phyloP scores from a whole-genome alignment of 2,797 vertebrate species.

The Darevskia mixta region DNA sequence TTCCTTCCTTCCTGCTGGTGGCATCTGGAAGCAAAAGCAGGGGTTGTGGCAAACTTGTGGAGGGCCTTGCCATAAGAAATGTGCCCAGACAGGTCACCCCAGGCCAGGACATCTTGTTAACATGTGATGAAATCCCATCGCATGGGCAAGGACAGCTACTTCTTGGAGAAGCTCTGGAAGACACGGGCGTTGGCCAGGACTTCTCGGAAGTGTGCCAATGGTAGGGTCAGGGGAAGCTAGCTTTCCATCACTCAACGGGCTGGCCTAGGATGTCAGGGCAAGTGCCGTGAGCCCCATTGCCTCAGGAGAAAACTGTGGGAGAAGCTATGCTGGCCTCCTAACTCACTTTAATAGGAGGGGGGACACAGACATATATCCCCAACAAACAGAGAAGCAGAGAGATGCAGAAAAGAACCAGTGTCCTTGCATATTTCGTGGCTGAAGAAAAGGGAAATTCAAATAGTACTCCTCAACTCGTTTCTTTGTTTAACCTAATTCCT shows the following conservation, averaged over 20 bases:
- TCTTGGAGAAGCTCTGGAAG: background rate
- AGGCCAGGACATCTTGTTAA: conserved; percentile 6
- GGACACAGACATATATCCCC: background rate
- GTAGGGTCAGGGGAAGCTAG: background rate
- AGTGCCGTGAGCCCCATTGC: background rate
- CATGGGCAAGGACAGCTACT: background rate
- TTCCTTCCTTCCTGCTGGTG: background rate
- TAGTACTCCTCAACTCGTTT: background rate
- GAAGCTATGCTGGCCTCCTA: background rate
- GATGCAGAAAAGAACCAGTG: background rate
- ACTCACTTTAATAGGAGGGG: background rate
- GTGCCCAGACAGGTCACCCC: background rate
- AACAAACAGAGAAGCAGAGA: background rate
- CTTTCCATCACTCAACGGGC: background rate
- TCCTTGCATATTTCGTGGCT: background rate
- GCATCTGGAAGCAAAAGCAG: background rate
- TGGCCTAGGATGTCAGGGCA: background rate
- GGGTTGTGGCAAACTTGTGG: background rate
- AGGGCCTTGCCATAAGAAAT: background rate
- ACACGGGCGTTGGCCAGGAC: background rate
- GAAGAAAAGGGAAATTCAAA: background rate
- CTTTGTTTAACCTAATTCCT: background rate
- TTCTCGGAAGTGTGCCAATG: background rate
- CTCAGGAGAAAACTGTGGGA: background rate
- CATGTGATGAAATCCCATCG: background rate